Conservation (phyloP, 2,797 vertebrate genomes). For the Coluber constrictor region DNA sequence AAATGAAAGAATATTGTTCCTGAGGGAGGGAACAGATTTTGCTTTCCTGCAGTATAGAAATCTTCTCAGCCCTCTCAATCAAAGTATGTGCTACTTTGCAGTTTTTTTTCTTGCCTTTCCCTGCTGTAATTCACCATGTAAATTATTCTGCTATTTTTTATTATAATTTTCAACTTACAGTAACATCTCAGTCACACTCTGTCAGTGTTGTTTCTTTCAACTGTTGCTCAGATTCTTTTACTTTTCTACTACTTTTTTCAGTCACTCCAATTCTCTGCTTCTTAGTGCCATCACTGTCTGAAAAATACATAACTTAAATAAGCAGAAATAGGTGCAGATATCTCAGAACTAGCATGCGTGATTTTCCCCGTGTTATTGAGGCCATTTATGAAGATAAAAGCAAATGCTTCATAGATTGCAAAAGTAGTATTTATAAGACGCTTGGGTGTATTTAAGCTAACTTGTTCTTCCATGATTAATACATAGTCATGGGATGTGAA, state of each 20-base stretch:
- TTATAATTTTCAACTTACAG: neutral
- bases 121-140: neutral
- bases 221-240: neutral
- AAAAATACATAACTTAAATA: neutral
- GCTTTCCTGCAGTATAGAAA: neutral
- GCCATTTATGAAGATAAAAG: neutral
- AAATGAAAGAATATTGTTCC: neutral
- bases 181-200: neutral
- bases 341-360: neutral
- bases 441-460: neutral
- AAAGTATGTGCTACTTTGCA: neutral
- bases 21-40: neutral
- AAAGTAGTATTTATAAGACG: neutral
- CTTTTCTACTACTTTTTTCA: neutral
- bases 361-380: neutral
- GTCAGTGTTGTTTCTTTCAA: neutral
- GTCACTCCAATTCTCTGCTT: neutral
- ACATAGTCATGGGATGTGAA: neutral
- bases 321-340: constrained; percentile 9
- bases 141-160: neutral
- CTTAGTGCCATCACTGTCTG: neutral
- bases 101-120: neutral
- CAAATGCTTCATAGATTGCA: neutral
- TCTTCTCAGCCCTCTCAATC: neutral
- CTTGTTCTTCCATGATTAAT: neutral